Percentiles rank a stretch among this genome's conserved stretches.
These are phyloP conservation scores for Arge pagana DNA, from an alignment of 2,888 invertebrate genomes.

Conservation along the genomic window DNA sequence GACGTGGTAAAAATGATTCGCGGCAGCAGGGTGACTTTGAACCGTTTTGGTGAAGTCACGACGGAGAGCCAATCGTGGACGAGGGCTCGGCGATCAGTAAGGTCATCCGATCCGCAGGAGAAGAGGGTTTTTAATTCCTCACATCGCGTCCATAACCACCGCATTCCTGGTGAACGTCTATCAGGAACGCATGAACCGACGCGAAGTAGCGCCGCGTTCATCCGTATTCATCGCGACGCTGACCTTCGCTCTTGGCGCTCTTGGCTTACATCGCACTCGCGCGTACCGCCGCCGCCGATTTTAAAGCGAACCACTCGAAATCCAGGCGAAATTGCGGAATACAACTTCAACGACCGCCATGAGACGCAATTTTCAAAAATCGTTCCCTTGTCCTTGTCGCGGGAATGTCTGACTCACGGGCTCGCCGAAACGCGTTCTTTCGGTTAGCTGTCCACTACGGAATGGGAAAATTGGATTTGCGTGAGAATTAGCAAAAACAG, in stretches of 20 bases:
- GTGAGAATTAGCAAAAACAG: too few relatives aligned
- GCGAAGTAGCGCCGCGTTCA: not conserved
- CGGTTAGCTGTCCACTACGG: too few relatives aligned
- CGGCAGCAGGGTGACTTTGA: not conserved
- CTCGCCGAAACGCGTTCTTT: too few relatives aligned
- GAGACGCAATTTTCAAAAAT: too few relatives aligned
- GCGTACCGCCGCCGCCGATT: too few relatives aligned
- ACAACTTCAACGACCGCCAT: too few relatives aligned
- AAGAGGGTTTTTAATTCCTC: conserved; percentile 17
- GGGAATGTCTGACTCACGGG: too few relatives aligned
- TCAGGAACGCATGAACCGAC: conserved; percentile 1
- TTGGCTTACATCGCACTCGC: too few relatives aligned
- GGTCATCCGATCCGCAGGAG: conserved; percentile 14
- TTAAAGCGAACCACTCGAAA: too few relatives aligned
- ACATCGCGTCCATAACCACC: conserved; percentile 19
- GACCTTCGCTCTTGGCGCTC: conserved; percentile 10
- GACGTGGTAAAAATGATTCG: conserved; percentile 12
- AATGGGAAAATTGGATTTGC: too few relatives aligned
- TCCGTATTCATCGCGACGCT: not conserved
- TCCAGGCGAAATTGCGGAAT: too few relatives aligned
- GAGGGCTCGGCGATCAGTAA: conserved; percentile 20
- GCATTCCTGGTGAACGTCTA: conserved; percentile 15
- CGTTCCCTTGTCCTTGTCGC: too few relatives aligned
- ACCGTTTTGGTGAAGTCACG: not conserved
- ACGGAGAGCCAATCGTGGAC: conserved; percentile 3